Evolutionary conservation across 2,888 invertebrate genomes (phyloP).

Genomic region (Drosophila pseudotakahashii): DNA sequence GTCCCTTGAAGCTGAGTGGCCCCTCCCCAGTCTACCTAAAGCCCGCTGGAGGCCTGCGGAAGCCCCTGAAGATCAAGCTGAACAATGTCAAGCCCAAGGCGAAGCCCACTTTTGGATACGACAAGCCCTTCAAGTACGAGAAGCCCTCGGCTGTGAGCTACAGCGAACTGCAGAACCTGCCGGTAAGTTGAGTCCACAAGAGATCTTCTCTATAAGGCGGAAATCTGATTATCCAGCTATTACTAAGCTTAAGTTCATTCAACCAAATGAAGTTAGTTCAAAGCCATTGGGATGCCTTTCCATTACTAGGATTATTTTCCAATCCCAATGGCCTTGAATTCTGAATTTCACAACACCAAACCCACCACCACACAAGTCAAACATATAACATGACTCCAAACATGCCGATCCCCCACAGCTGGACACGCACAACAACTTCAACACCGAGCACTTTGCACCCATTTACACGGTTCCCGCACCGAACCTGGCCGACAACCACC

Average conservation of each 20-base stretch:
- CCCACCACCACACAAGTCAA: conserved; percentile 12
- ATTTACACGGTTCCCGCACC: conserved; percentile 95
- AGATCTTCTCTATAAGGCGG: no score
- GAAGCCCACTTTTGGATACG: conserved; percentile 72
- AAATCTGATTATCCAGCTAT: no score
- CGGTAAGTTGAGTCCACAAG: conserved; percentile 69
- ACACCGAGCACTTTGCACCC: conserved; percentile 95
- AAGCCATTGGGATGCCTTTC: not conserved
- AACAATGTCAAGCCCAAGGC: conserved; percentile 71
- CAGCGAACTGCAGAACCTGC: conserved; percentile 76
- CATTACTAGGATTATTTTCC: not conserved
- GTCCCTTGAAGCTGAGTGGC: conserved; percentile 56
- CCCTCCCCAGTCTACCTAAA: conserved; percentile 67
- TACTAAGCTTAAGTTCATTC: not conserved
- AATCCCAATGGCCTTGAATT: not conserved
- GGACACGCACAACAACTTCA: conserved; percentile 84
- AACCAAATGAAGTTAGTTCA: not conserved
- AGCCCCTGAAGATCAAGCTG: conserved; percentile 82
- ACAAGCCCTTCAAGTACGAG: conserved; percentile 82
- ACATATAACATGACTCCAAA: conserved; percentile 26
- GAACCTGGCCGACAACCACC: conserved; percentile 86
- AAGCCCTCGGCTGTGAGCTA: conserved; percentile 76
- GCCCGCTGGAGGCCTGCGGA: conserved; percentile 60
- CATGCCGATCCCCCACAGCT: conserved; percentile 63
- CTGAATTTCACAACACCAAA: not conserved